Conservation (phyloP, 1,140 invertebrate genomes). For the Teleogryllus occipitalis region DNA sequence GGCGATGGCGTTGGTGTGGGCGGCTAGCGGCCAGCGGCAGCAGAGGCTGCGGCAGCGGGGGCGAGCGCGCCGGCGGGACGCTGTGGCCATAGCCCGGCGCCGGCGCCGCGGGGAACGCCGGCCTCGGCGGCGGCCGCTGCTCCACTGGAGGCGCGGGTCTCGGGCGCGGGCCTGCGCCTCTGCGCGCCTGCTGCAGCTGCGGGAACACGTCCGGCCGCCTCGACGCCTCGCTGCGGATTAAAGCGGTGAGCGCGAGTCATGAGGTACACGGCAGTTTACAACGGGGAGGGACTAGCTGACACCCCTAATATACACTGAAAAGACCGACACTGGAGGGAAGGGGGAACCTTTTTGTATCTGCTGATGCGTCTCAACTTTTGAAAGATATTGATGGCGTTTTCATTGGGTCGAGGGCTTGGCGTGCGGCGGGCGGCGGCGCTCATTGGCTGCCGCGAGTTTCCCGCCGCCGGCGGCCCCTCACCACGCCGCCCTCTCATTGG, state of each 20-base stretch:
- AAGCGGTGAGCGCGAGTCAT: not conserved
- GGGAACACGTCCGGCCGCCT: slow-evolving; percentile 6
- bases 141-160: not conserved
- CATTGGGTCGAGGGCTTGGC: slow-evolving; percentile 22
- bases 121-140: not conserved
- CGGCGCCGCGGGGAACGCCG: not conserved
- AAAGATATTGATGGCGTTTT: slow-evolving; percentile 23
- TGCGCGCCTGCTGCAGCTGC: not conserved
- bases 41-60: not conserved
- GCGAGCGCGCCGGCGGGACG: not conserved
- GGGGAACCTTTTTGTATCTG: not conserved
- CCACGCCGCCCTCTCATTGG: too few species aligned
- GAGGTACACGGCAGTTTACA: not conserved
- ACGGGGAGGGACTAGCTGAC: slow-evolving; percentile 8
- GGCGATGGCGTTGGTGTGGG: too few species aligned
- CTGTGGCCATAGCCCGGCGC: not conserved
- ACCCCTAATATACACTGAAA: slow-evolving; percentile 17
- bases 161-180: not conserved
- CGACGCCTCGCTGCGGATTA: slow-evolving; percentile 7
- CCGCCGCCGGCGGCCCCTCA: slow-evolving; percentile 4
- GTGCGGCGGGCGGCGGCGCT: slow-evolving; percentile 10
- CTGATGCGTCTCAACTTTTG: slow-evolving; percentile 14
- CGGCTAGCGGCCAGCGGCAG: not conserved
- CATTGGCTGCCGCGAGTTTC: slow-evolving; percentile 20
- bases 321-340: slow-evolving; percentile 12